phyloP scores from a whole-genome alignment of 2,888 invertebrate genomes.

The Sceliomorpha sp. region DNA sequence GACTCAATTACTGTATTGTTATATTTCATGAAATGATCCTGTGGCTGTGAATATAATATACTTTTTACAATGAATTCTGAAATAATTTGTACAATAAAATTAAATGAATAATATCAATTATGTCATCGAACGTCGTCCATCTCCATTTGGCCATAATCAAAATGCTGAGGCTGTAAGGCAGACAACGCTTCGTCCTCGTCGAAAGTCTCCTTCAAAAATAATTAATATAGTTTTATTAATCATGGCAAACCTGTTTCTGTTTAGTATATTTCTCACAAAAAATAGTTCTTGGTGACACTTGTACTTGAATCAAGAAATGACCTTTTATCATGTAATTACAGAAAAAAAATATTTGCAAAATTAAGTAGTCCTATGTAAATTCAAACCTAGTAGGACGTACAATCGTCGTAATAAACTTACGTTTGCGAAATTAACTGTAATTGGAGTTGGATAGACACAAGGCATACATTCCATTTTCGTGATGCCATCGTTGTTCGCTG shows the following conservation, averaged over 20 bases:
- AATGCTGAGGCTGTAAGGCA: slow-evolving; percentile 64
- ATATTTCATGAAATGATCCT: not conserved
- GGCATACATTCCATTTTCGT: slow-evolving; percentile 86
- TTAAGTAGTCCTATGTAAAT: no score
- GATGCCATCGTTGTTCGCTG: slow-evolving; percentile 84
- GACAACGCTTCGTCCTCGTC: slow-evolving; percentile 70
- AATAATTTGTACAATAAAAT: slow-evolving; percentile 38
- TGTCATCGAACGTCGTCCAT: slow-evolving; percentile 45
- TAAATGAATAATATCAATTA: slow-evolving; percentile 16
- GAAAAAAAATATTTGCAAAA: no score
- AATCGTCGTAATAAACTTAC: slow-evolving; percentile 53
- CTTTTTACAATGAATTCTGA: slow-evolving; percentile 8
- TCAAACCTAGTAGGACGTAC: no score
- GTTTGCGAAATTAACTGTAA: slow-evolving; percentile 81
- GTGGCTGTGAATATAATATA: no score
- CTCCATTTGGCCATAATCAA: slow-evolving; percentile 68
- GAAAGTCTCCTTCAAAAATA: slow-evolving; percentile 70
- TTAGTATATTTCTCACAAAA: no score
- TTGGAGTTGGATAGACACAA: slow-evolving; percentile 82
- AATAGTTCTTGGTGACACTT: no score
- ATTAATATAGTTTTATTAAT: slow-evolving; percentile 11
- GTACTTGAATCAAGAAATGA: no score
- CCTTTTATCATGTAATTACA: no score
- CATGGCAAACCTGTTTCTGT: no score
- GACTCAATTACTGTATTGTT: not conserved